Percentiles rank a stretch among this genome's conserved stretches.
Evolutionary conservation across 2,888 invertebrate species (phyloP).

Genomic region (Aphidius colemani): DNA sequence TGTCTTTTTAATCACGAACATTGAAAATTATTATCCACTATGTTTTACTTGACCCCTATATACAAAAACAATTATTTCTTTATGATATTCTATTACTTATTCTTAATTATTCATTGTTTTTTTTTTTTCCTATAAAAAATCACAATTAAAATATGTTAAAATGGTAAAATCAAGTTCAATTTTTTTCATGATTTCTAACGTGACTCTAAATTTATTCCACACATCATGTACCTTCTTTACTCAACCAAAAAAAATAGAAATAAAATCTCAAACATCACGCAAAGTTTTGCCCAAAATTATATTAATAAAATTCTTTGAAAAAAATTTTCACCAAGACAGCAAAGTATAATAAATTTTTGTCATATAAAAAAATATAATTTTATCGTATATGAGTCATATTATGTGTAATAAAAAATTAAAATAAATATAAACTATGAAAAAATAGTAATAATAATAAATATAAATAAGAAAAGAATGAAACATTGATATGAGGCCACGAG

Average conservation of each 20-base stretch:
- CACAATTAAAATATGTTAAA: slow-evolving; percentile 1
- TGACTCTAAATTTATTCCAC: slow-evolving; percentile 32
- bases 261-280: slow-evolving; percentile 39
- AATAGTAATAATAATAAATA: slow-evolving; percentile 1
- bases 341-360: no score
- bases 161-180: no score
- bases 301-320: no score
- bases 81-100: no score
- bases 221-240: slow-evolving; percentile 13
- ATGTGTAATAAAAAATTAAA: background rate
- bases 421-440: background rate
- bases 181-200: slow-evolving; percentile 31
- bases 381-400: background rate
- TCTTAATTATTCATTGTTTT: no score
- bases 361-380: no score
- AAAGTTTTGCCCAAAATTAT: slow-evolving; percentile 20
- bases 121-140: background rate
- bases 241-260: slow-evolving; percentile 11
- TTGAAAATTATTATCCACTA: no score
- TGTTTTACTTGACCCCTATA: no score
- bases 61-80: no score
- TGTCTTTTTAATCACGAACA: no score
- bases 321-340: no score
- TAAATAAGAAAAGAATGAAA: background rate
- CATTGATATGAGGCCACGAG: slow-evolving; percentile 13